A percentile compares a stretch with the other conserved stretches of the same genome.
Conservation (phyloP, 1,140 invertebrate species). For the Drosophila lini region DNA sequence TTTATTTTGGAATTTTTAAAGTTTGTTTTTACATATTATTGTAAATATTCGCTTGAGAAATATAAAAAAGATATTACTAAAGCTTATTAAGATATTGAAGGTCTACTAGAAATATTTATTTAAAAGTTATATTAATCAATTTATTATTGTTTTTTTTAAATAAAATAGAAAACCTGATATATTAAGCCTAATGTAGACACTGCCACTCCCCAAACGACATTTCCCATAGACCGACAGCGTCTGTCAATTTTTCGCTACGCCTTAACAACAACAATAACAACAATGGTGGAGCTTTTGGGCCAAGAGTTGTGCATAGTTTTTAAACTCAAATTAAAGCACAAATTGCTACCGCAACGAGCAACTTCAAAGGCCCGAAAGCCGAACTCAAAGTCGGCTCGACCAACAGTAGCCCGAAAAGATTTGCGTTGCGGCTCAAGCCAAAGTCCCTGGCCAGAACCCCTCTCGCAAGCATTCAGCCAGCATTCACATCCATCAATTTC, state of each 20-base stretch:
- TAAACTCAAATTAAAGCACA: slow-evolving; percentile 83
- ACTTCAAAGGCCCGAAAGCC: slow-evolving; percentile 71
- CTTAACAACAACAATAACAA: slow-evolving; percentile 28
- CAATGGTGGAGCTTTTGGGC: slow-evolving; percentile 40
- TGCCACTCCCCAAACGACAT: slow-evolving; percentile 12
- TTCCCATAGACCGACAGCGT: slow-evolving; percentile 15
- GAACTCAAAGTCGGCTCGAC: slow-evolving; percentile 15
- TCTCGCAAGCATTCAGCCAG: slow-evolving; percentile 46
- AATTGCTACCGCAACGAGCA: slow-evolving; percentile 75
- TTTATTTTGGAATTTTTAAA: background rate
- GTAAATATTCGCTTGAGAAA: background rate
- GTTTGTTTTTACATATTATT: background rate
- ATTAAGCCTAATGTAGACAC: background rate
- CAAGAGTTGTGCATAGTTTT: slow-evolving; percentile 71
- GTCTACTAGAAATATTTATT: background rate
- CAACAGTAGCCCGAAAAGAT: slow-evolving; percentile 69
- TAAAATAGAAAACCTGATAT: background rate
- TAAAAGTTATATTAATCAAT: background rate
- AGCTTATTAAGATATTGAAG: background rate
- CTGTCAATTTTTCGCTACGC: slow-evolving; percentile 33
- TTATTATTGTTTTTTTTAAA: background rate
- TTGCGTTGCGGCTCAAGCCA: slow-evolving; percentile 76
- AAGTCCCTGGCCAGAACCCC: slow-evolving; percentile 46
- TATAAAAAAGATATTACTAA: background rate
- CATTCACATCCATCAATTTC: slow-evolving; percentile 84